Conservation (phyloP, 2,888 invertebrate species). For the Tortrix viridana region DNA sequence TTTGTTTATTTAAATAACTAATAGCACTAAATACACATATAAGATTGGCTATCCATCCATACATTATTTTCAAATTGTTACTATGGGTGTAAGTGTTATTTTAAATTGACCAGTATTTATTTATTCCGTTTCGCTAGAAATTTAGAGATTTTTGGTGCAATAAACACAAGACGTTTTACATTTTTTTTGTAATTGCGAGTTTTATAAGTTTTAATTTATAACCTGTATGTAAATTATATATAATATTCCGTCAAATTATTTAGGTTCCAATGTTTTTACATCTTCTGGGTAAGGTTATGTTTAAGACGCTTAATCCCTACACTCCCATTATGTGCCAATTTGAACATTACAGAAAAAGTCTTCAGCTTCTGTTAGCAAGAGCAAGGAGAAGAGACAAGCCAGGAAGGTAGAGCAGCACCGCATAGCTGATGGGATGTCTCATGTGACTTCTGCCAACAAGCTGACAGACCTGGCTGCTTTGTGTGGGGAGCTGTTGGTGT, state of each 20-base stretch:
- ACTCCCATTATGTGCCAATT: too few relatives aligned
- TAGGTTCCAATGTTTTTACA: background rate
- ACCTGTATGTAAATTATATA: too few relatives aligned
- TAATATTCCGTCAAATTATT: too few relatives aligned
- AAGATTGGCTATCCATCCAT: background rate
- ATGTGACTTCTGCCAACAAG: slow-evolving; percentile 86
- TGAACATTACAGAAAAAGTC: slow-evolving; percentile 77
- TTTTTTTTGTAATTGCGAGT: too few relatives aligned
- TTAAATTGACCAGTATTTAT: background rate
- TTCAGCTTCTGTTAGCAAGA: slow-evolving; percentile 71
- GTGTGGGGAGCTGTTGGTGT: slow-evolving; percentile 86
- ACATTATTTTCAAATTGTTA: background rate
- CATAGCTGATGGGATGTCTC: slow-evolving; percentile 84
- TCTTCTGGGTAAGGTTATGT: slow-evolving; percentile 9
- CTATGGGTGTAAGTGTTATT: slow-evolving; percentile 24
- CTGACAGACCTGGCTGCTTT: slow-evolving; percentile 83
- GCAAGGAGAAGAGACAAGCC: slow-evolving; percentile 85
- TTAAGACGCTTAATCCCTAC: background rate
- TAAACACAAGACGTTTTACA: too few relatives aligned
- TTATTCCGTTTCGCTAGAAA: background rate
- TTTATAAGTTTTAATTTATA: too few relatives aligned
- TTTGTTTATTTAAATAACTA: too few relatives aligned
- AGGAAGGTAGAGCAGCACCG: slow-evolving; percentile 85
- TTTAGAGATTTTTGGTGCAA: background rate
- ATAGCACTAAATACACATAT: too few relatives aligned